Evolutionary conservation across 2,888 invertebrate species (phyloP), one percentile per base, ranked within the genome.

Genomic region (Drosophila mimetica): DNA sequence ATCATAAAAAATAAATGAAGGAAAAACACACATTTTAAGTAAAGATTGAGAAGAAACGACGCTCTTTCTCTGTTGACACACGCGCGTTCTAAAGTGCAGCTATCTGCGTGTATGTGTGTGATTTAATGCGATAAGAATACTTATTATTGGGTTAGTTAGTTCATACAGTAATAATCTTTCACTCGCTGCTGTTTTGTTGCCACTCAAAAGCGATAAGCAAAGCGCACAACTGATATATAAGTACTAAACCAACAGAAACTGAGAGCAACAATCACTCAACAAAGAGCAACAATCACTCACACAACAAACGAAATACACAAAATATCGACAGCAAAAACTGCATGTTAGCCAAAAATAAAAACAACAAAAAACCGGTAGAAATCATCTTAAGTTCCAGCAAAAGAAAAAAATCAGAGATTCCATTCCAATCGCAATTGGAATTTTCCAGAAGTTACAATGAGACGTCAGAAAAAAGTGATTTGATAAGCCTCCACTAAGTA

Each of bases 91-190:
- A 48, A 41, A 36, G 28, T 58, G 18, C 42, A 42, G 39, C 18
- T 32, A 52, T 52, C 11, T 52, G 41, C 32, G 16, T 47, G 13
- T 58, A 41, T 48, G 42, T 44, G 52, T 65, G 74, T 73, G 85
- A 82, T 86, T 82, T 85, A 87, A 87, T 87, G 81, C 75, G 82
- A 82, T 82, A 82, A 82, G 82, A 82, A 82, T 76, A 70, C 84
- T 81, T 86, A 86, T 86, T 86, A 81, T 87, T 87, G 82, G 87
- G 82, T 82, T 82, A 82, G 87, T 82, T 82, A 82, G 82, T 82
- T 82, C 86, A 87, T 75, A 85, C 71, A 81, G 84, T 70, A 77
- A 76, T 86, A 76, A 71, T 80, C 64, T 75, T 64, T 74, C 32
- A 58, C 54, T 48, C 47, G 51, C 42, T 65, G 65, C 54, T 52